Percentiles rank a stretch among this genome's conserved stretches.
phyloP scores from a whole-genome alignment of 2,888 invertebrate genomes.

The Drosophila algonquin region DNA sequence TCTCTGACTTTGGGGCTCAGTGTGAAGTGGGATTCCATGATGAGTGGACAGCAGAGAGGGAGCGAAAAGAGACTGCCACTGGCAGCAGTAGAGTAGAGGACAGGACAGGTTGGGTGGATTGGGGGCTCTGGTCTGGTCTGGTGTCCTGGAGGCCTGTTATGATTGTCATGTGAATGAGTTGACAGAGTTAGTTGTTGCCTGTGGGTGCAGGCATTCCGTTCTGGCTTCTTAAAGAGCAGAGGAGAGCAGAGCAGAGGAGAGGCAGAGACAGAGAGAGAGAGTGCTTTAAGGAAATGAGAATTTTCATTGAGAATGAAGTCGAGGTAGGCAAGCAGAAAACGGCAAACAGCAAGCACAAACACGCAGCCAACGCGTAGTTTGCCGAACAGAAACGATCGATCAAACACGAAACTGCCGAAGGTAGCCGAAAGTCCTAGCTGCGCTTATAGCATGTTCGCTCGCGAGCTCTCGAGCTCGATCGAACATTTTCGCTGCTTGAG shows the following conservation, averaged over 20 bases:
- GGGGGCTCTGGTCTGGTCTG: neutral
- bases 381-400: too few species aligned
- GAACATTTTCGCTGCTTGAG: too few species aligned
- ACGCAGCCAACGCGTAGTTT: too few species aligned
- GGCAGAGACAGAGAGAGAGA: neutral
- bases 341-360: too few species aligned
- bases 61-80: conserved; percentile 19
- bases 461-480: too few species aligned
- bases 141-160: conserved; percentile 53
- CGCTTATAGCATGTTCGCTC: too few species aligned
- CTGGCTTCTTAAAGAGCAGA: conserved; percentile 19
- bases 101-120: too few species aligned
- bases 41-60: conserved; percentile 31
- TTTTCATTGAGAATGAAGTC: too few species aligned
- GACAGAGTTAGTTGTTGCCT: conserved; percentile 53
- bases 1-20: conserved; percentile 46
- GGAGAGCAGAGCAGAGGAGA: too few species aligned
- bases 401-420: too few species aligned
- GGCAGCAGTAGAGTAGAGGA: conserved; percentile 3
- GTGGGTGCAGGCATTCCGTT: conserved; percentile 4
- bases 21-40: conserved; percentile 43
- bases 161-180: conserved; percentile 66
- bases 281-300: neutral
- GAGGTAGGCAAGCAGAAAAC: too few species aligned
- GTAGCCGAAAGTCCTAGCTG: too few species aligned